Evolutionary conservation across 2,113 vertebrate species (phyloP).

Genomic region (Myiozetetes cayanensis): DNA sequence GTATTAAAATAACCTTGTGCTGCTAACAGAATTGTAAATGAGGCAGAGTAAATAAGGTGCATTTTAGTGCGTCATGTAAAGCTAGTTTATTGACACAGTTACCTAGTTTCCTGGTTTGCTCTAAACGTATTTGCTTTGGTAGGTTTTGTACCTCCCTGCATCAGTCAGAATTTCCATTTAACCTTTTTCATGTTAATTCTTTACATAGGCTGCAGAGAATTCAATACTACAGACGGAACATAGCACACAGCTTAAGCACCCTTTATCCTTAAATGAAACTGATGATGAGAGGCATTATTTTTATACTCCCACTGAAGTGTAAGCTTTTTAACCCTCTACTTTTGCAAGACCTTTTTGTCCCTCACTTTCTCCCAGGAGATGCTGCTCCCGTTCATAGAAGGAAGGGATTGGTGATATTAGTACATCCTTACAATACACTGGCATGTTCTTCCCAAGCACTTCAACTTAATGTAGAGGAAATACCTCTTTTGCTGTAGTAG

Average conservation of each 20-base stretch:
- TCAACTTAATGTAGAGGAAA: neutral
- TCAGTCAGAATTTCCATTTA: neutral
- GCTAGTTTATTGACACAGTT: neutral
- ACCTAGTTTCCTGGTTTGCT: neutral
- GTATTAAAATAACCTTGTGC: conserved; percentile 40
- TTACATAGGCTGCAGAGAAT: neutral
- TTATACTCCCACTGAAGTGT: neutral
- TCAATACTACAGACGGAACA: neutral
- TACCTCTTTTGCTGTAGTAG: neutral
- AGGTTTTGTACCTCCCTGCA: neutral
- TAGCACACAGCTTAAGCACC: neutral
- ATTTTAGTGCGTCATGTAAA: neutral
- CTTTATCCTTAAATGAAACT: neutral
- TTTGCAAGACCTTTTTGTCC: neutral
- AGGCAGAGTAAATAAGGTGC: neutral
- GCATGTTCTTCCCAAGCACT: neutral
- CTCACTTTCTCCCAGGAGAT: neutral
- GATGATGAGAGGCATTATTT: neutral
- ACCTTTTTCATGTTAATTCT: neutral
- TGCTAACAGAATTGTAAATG: neutral
- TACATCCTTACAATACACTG: neutral
- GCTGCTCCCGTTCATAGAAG: neutral
- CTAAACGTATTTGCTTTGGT: neutral
- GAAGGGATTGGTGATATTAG: neutral
- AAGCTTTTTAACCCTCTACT: conserved; percentile 29